Percentiles rank a stretch among this genome's conserved stretches.
Evolutionary conservation across 2,113 vertebrate genomes (phyloP).

Genomic region (Tachuris rubrigastra): DNA sequence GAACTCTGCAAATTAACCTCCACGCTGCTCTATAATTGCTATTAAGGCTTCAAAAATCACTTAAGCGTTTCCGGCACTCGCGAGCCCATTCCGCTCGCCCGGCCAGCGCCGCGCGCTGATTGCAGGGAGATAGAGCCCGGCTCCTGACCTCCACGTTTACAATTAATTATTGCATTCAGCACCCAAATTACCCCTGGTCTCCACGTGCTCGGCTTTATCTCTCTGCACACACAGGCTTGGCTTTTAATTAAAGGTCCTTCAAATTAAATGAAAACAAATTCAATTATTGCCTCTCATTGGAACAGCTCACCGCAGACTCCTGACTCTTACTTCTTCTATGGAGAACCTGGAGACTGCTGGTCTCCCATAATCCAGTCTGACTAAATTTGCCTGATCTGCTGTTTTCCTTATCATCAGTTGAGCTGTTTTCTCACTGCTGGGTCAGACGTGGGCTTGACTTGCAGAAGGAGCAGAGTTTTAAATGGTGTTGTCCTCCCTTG

Average conservation of each 20-base stretch:
- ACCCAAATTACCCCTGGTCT: conserved; percentile 75
- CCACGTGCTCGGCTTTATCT: conserved; percentile 77
- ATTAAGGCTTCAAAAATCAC: conserved; percentile 76
- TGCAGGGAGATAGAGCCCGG: conserved; percentile 68
- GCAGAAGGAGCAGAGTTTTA: conserved; percentile 31
- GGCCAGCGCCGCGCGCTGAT: conserved; percentile 58
- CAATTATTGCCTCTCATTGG: conserved; percentile 81
- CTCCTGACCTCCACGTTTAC: conserved; percentile 74
- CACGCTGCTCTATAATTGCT: conserved; percentile 69
- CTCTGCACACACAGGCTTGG: conserved; percentile 73
- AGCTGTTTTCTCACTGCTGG: conserved; percentile 57
- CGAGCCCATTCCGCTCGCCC: conserved; percentile 34
- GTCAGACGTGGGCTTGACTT: conserved; percentile 55
- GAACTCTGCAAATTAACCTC: conserved; percentile 77
- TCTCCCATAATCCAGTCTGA: conserved; percentile 64
- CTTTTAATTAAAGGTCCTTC: conserved; percentile 85
- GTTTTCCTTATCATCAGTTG: conserved; percentile 74
- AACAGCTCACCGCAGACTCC: conserved; percentile 66
- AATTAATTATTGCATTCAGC: conserved; percentile 78
- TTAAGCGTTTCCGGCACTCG: conserved; percentile 63
- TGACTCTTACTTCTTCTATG: conserved; percentile 60
- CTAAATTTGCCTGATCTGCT: conserved; percentile 69
- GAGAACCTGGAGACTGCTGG: conserved; percentile 50
- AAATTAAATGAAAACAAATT: conserved; percentile 85
- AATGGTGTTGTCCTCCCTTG: background rate